Percentiles rank a stretch among this genome's conserved stretches.
Conservation (phyloP, 2,888 invertebrate genomes). For the Diplazon laetatorius region DNA sequence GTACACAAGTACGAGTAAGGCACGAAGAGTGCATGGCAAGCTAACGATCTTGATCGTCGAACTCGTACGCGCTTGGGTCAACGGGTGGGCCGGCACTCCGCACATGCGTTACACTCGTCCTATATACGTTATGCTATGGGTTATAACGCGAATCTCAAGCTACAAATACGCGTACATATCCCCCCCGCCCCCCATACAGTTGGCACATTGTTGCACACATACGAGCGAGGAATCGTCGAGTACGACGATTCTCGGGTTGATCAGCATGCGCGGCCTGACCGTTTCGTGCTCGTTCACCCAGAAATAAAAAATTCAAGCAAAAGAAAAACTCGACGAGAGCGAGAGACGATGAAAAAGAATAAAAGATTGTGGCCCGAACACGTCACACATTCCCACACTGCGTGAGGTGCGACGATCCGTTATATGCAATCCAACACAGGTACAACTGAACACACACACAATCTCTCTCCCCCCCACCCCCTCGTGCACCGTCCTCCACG, state of each 20-base stretch:
- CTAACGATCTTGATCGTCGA: conserved; percentile 34
- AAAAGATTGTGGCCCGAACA: conserved; percentile 4
- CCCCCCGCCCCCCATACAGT: neutral
- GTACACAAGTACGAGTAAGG: neutral
- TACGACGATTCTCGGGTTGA: conserved; percentile 12
- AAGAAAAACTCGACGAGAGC: conserved; percentile 8
- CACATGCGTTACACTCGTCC: conserved; percentile 30
- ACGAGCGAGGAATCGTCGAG: conserved; percentile 13
- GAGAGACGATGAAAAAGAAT: conserved; percentile 4
- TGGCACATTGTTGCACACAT: conserved; percentile 9
- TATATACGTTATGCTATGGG: conserved; percentile 3
- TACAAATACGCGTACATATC: conserved; percentile 6
- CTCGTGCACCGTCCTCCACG: no score
- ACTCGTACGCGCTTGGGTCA: conserved; percentile 30
- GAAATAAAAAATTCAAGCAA: conserved; percentile 22
- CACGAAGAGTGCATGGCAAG: conserved; percentile 24
- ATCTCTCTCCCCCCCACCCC: no score
- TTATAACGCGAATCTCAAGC: conserved; percentile 24
- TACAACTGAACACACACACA: no score
- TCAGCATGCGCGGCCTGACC: conserved; percentile 27
- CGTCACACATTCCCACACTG: conserved; percentile 52
- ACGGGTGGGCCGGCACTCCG: conserved; percentile 25
- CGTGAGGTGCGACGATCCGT: conserved; percentile 33
- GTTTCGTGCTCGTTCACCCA: conserved; percentile 30
- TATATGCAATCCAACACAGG: neutral